Evolutionary conservation across 2,113 vertebrate species (phyloP).

Genomic region (Silurus glanis): DNA sequence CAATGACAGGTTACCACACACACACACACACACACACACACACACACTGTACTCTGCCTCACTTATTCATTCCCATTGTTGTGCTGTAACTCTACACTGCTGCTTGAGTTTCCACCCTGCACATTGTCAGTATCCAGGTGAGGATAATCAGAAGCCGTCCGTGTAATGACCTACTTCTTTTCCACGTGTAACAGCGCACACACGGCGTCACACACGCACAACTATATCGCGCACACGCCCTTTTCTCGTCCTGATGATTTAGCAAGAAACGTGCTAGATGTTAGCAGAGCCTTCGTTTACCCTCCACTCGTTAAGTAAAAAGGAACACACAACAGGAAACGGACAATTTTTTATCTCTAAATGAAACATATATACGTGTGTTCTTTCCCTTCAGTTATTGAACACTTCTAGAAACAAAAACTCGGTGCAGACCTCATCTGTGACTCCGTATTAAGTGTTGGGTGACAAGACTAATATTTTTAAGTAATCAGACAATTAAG

Average conservation of each 20-base stretch:
- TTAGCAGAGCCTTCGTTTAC: neutral
- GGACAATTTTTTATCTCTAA: too few relatives aligned
- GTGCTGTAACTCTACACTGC: neutral
- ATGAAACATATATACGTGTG: neutral
- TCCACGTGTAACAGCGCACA: neutral
- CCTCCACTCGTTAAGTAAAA: neutral
- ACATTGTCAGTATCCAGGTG: slow-evolving; percentile 18
- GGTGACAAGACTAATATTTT: neutral
- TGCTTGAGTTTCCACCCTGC: slow-evolving; percentile 25
- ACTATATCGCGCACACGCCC: neutral
- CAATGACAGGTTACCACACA: slow-evolving; percentile 86
- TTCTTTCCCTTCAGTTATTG: neutral
- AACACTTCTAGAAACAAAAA: neutral
- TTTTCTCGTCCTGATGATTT: neutral
- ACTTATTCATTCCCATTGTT: slow-evolving; percentile 1
- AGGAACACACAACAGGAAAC: too few relatives aligned
- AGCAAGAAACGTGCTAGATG: neutral
- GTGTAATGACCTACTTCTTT: neutral
- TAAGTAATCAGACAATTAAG: neutral
- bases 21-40: slow-evolving; percentile 21
- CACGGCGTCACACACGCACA: neutral
- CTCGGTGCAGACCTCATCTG: neutral
- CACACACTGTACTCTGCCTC: neutral
- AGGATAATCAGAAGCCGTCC: slow-evolving; percentile 19
- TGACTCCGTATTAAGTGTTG: neutral